Conservation (phyloP, 2,113 vertebrate genomes). For the Ivindomyrus marchei region DNA sequence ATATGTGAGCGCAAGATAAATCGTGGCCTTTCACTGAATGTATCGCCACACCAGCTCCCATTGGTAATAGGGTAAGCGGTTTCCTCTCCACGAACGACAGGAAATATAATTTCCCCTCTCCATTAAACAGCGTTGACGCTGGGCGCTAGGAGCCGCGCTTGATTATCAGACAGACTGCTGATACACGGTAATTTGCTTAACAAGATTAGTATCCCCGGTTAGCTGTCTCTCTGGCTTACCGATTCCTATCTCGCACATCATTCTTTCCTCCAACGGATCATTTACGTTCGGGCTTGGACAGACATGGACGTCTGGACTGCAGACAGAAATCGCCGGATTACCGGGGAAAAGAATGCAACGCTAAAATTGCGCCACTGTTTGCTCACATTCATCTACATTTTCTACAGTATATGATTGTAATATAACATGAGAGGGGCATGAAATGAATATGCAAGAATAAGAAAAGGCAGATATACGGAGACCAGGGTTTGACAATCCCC, state of each 20-base stretch:
- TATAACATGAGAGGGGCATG: background rate
- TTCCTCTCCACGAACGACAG: conserved; percentile 19
- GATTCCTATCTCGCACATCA: conserved; percentile 33
- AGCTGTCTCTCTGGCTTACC: conserved; percentile 41
- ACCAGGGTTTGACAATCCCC: background rate
- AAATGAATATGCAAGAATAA: background rate
- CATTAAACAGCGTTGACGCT: conserved; percentile 18
- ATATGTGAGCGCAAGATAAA: conserved; percentile 10
- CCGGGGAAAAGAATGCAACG: background rate
- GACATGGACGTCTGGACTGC: background rate
- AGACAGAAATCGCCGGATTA: background rate
- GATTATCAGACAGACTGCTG: conserved; percentile 59
- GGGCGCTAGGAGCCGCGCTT: conserved; percentile 32
- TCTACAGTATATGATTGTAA: background rate
- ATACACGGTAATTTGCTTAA: conserved; percentile 62
- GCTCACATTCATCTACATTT: background rate
- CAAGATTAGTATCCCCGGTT: conserved; percentile 48
- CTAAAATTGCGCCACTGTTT: background rate
- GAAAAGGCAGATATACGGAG: background rate
- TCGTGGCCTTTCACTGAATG: background rate
- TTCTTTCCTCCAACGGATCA: background rate
- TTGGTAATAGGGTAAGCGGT: conserved; percentile 16
- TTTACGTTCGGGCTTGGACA: background rate
- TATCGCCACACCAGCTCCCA: conserved; percentile 1
- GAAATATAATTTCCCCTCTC: conserved; percentile 20